These are phyloP conservation scores for Clusia tigrina DNA, from an alignment of 2,888 invertebrate genomes.

Conservation along the genomic window DNA sequence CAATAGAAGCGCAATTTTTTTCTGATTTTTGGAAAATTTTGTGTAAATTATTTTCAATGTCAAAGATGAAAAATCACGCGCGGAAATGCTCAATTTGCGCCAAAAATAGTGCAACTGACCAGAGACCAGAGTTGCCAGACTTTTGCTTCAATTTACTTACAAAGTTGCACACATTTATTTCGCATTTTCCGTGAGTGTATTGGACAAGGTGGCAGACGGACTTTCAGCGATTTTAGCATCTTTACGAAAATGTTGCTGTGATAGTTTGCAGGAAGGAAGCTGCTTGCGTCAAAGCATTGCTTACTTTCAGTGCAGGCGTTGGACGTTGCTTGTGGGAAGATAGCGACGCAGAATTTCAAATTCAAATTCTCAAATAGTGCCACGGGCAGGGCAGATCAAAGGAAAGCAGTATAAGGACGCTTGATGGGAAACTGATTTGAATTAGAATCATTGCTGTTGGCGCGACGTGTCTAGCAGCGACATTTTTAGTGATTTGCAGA, in stretches of 20 bases:
- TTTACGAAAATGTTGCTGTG: conserved; percentile 36
- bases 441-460: no score
- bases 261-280: no score
- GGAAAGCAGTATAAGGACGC: no score
- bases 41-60: conserved; percentile 59
- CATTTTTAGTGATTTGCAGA: not conserved
- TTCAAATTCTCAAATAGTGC: no score
- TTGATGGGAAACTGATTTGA: no score
- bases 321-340: no score
- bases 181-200: conserved; percentile 41
- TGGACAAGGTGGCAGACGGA: conserved; percentile 47
- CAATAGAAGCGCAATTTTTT: conserved; percentile 18
- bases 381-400: no score
- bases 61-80: conserved; percentile 36
- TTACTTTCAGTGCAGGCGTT: no score
- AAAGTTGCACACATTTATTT: not conserved
- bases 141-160: conserved; percentile 53
- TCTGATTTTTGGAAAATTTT: conserved; percentile 42
- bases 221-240: conserved; percentile 51
- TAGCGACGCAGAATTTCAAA: no score
- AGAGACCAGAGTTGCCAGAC: conserved; percentile 44
- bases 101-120: not conserved
- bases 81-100: not conserved
- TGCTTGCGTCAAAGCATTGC: no score
- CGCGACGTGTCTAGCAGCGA: no score